phyloP scores from a whole-genome alignment of 2,113 vertebrate genomes.

The Hippoglossus stenolepis region DNA sequence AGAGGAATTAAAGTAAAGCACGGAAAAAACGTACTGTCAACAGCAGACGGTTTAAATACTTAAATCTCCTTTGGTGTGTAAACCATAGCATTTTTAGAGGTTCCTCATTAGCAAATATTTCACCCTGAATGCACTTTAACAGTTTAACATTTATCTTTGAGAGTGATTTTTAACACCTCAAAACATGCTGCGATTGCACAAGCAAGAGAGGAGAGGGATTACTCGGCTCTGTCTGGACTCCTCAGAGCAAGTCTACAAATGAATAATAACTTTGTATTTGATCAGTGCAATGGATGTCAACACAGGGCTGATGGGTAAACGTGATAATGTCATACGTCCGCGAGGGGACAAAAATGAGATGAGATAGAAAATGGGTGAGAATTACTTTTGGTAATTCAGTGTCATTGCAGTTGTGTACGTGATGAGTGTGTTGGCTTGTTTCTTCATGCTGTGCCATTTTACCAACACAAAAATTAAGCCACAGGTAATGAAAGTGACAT shows the following conservation, averaged over 20 bases:
- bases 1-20: neutral
- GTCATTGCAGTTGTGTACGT: neutral
- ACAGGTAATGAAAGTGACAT: constrained; percentile 21
- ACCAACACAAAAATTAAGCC: constrained; percentile 6
- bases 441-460: neutral
- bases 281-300: neutral
- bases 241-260: constrained; percentile 4
- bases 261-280: constrained; percentile 14
- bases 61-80: no score
- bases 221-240: constrained; percentile 12
- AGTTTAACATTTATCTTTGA: constrained; percentile 8
- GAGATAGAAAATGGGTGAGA: neutral
- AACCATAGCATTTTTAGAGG: neutral
- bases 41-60: neutral
- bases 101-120: neutral
- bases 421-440: constrained; percentile 13
- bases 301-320: constrained; percentile 1
- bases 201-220: neutral
- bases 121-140: neutral
- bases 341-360: no score
- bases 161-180: neutral
- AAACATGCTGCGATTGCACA: neutral
- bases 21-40: neutral
- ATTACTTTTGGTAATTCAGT: neutral
- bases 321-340: no score